These are phyloP conservation scores for Phyllostomus discolor DNA, from an alignment of 2,113 vertebrate species.

Conservation along the genomic window DNA sequence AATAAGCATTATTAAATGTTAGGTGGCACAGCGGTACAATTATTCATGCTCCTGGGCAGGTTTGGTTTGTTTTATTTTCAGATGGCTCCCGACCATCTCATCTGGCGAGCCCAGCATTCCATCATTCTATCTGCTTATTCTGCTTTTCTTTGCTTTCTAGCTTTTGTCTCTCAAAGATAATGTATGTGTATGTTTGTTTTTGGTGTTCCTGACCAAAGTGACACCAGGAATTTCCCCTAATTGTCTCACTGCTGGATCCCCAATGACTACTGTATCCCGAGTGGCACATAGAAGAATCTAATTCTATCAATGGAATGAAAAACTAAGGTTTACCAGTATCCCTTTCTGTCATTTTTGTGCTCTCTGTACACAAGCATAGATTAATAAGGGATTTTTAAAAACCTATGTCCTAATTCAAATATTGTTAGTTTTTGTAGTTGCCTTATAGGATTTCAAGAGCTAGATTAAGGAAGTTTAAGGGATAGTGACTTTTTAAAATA, in stretches of 20 bases:
- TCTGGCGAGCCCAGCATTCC: neutral
- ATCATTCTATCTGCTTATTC: neutral
- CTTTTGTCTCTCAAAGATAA: neutral
- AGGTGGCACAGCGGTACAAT: neutral
- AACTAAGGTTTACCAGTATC: neutral
- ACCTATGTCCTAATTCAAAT: neutral
- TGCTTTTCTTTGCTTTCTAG: neutral
- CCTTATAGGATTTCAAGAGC: neutral
- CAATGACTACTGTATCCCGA: neutral
- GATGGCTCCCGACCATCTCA: neutral
- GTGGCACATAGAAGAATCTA: neutral
- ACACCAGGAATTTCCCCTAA: neutral
- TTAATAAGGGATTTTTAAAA: neutral
- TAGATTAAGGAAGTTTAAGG: neutral
- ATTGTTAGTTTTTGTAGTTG: neutral
- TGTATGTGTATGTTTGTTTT: neutral
- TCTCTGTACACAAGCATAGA: neutral
- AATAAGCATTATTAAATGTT: neutral
- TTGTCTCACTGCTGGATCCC: neutral
- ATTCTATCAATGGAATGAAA: neutral
- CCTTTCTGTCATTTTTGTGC: neutral
- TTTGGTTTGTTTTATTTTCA: neutral
- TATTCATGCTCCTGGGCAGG: neutral
- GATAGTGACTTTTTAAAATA: neutral
- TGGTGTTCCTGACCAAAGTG: neutral